Base-by-base conservation (phyloP, 2,113 vertebrate species). In the Dromas ardeola region DNA sequence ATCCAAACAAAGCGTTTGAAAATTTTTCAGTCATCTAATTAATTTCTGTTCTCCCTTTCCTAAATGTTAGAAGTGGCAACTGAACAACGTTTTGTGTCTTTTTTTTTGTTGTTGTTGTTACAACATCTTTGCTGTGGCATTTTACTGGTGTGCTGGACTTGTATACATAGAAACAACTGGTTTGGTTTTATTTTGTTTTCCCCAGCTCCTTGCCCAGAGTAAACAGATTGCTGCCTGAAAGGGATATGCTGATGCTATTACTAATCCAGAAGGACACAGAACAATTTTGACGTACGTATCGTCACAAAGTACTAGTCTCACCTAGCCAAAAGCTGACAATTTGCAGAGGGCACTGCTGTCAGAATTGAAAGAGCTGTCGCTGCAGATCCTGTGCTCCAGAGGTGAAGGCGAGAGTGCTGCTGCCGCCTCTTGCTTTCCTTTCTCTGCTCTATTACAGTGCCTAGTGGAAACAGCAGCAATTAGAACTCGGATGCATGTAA, bases 211-310 rank as follows among this genome's bases (percentile, higher is more conserved):
- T 49, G 34, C 50, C 30, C 32, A 74, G 56, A 56, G 43, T 16
- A n/a, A 21, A 34, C 8, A 43, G 38, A n/a, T 13, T 34, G 34
- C 36, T 84, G 59, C 50, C 78, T 43, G 21, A 10, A 26, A 49
- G 50, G 38, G 32, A 59, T 13, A 20, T 4, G 36, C 71, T 71
- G 50, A 43, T 5, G 15, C 55, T 38, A 0, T 42, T 6, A 50
- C 34, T 47, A 42, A 61, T 59, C 36, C 70, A 65, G 49, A n/a
- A 45, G 26, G 73, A 52, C 55, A 73, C 47, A 7, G 26, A 53
- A 6, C 53, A 32, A 2, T 50, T 90, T 3, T 61, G 56, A n/a
- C 4, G 1, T 5, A n/a, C 4, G 1, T 5, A 38, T 5, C 5
- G 1, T 25, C 76, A 74, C 77, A 70, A 71, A 65, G 40, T 16